Conservation (phyloP, 1,140 invertebrate species). For the Tachypleus tridentatus region DNA sequence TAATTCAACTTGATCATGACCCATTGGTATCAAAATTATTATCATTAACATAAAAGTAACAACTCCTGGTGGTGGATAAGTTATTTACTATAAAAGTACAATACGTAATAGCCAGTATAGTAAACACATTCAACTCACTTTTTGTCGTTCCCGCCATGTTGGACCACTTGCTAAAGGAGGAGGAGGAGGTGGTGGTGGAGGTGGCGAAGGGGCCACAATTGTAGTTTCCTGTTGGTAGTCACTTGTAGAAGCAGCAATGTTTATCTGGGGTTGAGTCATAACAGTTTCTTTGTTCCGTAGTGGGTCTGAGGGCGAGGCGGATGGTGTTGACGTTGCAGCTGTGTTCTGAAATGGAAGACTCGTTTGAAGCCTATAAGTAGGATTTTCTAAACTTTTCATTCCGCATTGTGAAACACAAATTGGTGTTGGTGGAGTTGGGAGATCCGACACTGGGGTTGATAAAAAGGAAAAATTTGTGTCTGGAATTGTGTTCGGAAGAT, state of each 20-base stretch:
- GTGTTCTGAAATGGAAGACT: neutral
- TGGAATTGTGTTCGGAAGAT: no score
- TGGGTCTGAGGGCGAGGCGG: neutral
- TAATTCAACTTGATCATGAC: neutral
- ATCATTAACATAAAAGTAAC: conserved; percentile 42
- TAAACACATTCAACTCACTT: no score
- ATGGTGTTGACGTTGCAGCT: neutral
- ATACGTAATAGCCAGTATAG: conserved; percentile 3
- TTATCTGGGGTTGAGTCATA: neutral
- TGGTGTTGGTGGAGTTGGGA: no score
- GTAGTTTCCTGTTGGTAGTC: conserved; percentile 3
- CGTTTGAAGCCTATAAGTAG: no score
- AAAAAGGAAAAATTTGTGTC: no score
- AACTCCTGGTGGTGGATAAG: conserved; percentile 34
- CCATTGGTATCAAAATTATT: conserved; percentile 32
- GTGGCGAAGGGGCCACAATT: conserved; percentile 11
- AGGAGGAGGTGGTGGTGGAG: conserved; percentile 8
- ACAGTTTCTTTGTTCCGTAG: neutral
- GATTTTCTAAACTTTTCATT: no score
- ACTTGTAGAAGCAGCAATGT: neutral
- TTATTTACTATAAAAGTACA: conserved; percentile 39
- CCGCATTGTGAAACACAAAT: no score
- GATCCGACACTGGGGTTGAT: no score
- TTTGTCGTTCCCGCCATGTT: conserved; percentile 19
- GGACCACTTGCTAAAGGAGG: neutral